Evolutionary conservation across 2,113 vertebrate genomes (phyloP), one percentile per base, ranked within the genome.

Genomic region (Lanius collurio): DNA sequence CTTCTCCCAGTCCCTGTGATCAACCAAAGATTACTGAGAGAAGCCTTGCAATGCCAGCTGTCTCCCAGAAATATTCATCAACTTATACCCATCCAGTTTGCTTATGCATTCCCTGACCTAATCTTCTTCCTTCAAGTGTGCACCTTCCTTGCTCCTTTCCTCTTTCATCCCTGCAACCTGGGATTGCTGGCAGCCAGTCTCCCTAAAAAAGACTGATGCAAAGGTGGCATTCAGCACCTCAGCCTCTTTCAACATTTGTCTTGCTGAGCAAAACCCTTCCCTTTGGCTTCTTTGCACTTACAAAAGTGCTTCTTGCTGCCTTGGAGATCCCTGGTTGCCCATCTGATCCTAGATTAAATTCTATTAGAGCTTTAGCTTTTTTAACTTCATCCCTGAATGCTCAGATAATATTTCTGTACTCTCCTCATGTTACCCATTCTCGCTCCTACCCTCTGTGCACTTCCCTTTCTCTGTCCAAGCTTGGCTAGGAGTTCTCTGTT

Each of bases 1-100:
- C 11, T 59, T 44, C 9, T 37, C 53, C 15, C 37, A 76, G 33
- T 23, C 11, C 22, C 15, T 0, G 0, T 37, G 53, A 44, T 44
- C 42, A 30, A 49, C 4, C 13, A 56, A 64, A 41, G 9, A 39
- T 39, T 60, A 76, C 9, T 59, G 33, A 59, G 22, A 33, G 6
- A 8, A 8, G 18, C 55, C 30, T 52, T 6, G 3, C 10, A 57
- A 46, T 35, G 24, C 7, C 37, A 87, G 14, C 13, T 50, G 56
- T 42, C 77, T 52, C 4, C 63, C 15, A 13, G 41, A 70, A 77
- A n/a, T 30, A 22, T 31, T 33, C 18, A 62, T 19, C 26, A 47
- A 37, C 13, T 62, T 80, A 49, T 0, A 27, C 6, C 24, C 4
- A 11, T 28, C 13, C 39, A 47, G 18, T 59, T 46, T 83, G n/a